Percentiles rank a stretch among this genome's conserved stretches.
phyloP scores from a whole-genome alignment of 35 echinoderm and acorn worm species.

The Apostichopus parvimensis region DNA sequence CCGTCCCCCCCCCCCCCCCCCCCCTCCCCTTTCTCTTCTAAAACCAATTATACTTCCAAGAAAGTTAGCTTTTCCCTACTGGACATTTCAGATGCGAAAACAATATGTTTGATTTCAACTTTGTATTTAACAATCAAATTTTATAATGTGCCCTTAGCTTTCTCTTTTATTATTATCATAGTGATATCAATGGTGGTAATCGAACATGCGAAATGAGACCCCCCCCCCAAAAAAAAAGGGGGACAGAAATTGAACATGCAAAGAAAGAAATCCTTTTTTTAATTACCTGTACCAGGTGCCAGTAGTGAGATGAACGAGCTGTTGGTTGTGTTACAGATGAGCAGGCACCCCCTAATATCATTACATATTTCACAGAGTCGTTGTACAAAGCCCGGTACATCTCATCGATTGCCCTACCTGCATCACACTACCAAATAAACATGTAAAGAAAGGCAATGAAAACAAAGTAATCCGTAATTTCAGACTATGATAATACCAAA shows the following conservation, averaged over 20 bases:
- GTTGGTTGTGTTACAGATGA: slow-evolving; percentile 81
- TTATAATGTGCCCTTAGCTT: too few relatives aligned
- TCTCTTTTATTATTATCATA: too few relatives aligned
- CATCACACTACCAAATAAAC: slow-evolving; percentile 68
- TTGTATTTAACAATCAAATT: too few relatives aligned
- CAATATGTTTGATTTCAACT: too few relatives aligned
- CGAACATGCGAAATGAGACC: too few relatives aligned
- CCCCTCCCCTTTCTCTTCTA: neutral
- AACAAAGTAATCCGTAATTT: neutral
- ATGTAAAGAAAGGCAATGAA: neutral
- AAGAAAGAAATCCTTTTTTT: neutral
- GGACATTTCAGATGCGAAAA: too few relatives aligned
- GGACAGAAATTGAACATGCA: too few relatives aligned
- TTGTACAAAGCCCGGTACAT: slow-evolving; percentile 83
- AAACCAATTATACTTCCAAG: too few relatives aligned
- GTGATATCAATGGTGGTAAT: too few relatives aligned
- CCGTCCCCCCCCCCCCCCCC: too few relatives aligned
- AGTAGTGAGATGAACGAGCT: slow-evolving; percentile 74
- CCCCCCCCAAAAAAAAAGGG: too few relatives aligned
- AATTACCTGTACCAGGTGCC: slow-evolving; percentile 81
- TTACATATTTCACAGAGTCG: slow-evolving; percentile 63
- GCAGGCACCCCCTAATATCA: slow-evolving; percentile 81
- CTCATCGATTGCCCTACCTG: slow-evolving; percentile 71
- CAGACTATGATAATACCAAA: neutral
- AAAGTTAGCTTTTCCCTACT: too few relatives aligned